Evolutionary conservation across 2,888 invertebrate genomes (phyloP).

Genomic region (Zaprionus lineosus): DNA sequence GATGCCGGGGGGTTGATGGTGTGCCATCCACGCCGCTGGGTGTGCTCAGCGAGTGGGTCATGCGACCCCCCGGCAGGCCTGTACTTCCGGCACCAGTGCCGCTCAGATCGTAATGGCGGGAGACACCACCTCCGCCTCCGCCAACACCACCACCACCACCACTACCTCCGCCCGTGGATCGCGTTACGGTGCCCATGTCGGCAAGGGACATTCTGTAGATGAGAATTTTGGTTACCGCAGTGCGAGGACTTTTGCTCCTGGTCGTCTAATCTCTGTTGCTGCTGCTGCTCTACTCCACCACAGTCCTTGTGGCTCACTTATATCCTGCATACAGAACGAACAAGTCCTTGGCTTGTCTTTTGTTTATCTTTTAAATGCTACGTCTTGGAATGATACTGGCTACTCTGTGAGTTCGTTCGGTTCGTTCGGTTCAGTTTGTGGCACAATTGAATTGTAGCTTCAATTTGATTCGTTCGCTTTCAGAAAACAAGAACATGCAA

Average conservation of each 20-base stretch:
- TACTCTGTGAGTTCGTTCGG: slow-evolving; percentile 30
- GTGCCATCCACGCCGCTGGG: slow-evolving; percentile 90
- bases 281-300: slow-evolving; percentile 30
- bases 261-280: slow-evolving; percentile 4
- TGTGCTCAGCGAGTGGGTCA: slow-evolving; percentile 93
- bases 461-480: slow-evolving; percentile 45
- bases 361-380: slow-evolving; percentile 51
- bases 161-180: slow-evolving; percentile 57
- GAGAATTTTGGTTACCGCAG: slow-evolving; percentile 67
- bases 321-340: slow-evolving; percentile 42
- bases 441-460: slow-evolving; percentile 29
- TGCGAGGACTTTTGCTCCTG: slow-evolving; percentile 8
- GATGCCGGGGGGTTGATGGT: slow-evolving; percentile 89
- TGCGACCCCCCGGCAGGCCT: slow-evolving; percentile 84
- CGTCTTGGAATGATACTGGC: slow-evolving; percentile 65
- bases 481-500: slow-evolving; percentile 48
- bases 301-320: slow-evolving; percentile 8
- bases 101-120: slow-evolving; percentile 50
- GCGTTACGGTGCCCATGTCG: slow-evolving; percentile 80
- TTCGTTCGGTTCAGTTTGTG: slow-evolving; percentile 30
- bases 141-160: slow-evolving; percentile 52
- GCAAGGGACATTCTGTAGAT: slow-evolving; percentile 82
- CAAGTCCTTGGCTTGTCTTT: slow-evolving; percentile 25
- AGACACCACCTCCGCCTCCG: slow-evolving; percentile 46
- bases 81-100: slow-evolving; percentile 57